A percentile compares a stretch with the other conserved stretches of the same genome.
These are phyloP conservation scores for Carcinoscorpius rotundicauda DNA, from an alignment of 1,140 invertebrate species.

Conservation along the genomic window DNA sequence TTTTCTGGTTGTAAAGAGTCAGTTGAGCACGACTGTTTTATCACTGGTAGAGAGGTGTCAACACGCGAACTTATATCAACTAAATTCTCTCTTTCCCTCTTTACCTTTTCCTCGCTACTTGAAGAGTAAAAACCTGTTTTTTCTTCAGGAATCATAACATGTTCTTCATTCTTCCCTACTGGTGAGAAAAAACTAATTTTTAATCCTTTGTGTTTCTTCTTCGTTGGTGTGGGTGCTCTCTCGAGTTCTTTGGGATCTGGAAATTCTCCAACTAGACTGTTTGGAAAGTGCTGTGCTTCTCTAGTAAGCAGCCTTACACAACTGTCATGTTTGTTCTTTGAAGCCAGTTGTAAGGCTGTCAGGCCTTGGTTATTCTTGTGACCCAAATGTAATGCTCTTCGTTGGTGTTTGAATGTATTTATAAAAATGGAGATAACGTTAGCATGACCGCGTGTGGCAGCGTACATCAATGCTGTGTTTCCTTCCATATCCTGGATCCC, in stretches of 20 bases:
- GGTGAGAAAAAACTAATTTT: no score
- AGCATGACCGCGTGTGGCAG: conserved; percentile 16
- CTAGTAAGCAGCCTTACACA: conserved; percentile 12
- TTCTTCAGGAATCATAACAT: no score
- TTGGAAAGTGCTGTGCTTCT: conserved; percentile 16
- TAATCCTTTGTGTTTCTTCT: no score
- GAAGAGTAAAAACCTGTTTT: no score
- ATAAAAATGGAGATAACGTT: conserved; percentile 18
- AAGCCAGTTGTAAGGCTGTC: conserved; percentile 17
- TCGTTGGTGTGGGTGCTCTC: conserved; percentile 11
- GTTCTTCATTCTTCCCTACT: no score
- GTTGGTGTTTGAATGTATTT: conserved; percentile 9
- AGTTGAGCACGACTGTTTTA: no score
- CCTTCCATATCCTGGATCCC: conserved; percentile 25
- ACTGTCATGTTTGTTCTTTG: conserved; percentile 10
- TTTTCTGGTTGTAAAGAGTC: no score
- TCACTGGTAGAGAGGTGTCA: no score
- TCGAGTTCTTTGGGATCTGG: conserved; percentile 15
- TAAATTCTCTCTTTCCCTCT: no score
- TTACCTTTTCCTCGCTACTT: no score
- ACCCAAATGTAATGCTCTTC: conserved; percentile 8
- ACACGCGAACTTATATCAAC: no score
- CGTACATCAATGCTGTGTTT: conserved; percentile 26
- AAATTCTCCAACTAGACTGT: conserved; percentile 6
- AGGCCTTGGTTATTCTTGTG: conserved; percentile 17